These are phyloP conservation scores for Tetranychus piercei DNA, from an alignment of 2,888 invertebrate genomes.

Conservation along the genomic window DNA sequence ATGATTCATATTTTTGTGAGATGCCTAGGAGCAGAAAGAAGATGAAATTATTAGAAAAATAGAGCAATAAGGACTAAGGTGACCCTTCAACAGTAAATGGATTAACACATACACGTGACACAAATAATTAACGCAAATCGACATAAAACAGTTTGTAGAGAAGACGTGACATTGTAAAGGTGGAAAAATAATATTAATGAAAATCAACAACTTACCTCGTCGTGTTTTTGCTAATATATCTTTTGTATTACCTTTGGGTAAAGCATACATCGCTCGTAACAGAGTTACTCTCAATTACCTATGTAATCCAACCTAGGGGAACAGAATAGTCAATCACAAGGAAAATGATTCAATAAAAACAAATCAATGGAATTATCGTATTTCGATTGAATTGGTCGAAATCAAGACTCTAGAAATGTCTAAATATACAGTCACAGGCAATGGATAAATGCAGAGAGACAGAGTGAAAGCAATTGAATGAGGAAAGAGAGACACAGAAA, in stretches of 20 bases:
- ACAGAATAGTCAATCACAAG: no score
- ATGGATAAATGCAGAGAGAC: neutral
- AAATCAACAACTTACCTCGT: constrained; percentile 6
- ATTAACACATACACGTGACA: neutral
- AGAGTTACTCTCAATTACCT: neutral
- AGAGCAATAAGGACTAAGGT: neutral
- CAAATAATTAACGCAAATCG: neutral
- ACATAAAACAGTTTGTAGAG: neutral
- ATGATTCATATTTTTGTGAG: constrained; percentile 6
- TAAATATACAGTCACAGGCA: no score
- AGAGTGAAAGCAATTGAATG: neutral
- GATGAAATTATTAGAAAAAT: neutral
- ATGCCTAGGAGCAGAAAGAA: neutral
- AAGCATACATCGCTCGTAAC: constrained; percentile 9
- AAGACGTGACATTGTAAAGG: neutral
- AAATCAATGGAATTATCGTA: no score
- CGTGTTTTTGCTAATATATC: constrained; percentile 8
- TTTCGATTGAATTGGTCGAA: no score
- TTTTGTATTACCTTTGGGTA: constrained; percentile 9
- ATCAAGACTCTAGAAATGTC: no score
- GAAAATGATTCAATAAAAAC: no score
- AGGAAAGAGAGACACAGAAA: constrained; percentile 5
- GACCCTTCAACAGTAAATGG: neutral
- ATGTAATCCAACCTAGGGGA: no score
- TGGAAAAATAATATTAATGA: neutral